Base-by-base conservation (phyloP, 1,140 invertebrate species). In the Drosophila pachea region DNA sequence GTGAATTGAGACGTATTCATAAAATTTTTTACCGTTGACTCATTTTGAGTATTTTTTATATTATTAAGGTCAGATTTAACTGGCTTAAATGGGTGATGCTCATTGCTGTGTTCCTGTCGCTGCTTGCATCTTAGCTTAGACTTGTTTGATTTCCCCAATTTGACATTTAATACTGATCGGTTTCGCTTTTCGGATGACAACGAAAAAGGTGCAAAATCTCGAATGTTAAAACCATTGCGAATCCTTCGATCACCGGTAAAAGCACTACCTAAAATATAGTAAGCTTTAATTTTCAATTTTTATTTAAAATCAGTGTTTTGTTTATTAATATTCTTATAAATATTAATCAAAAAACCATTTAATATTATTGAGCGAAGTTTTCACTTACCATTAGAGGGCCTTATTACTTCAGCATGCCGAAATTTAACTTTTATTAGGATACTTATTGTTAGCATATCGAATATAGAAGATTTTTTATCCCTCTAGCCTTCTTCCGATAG, bases 151-250 rank as follows among this genome's bases (percentile, higher is more conserved):
- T 36, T 53, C 47, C 11, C 7, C 47, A 53, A 53, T 62, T 33
- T 52, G 12, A 35, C 12, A 42, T 56, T 70, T 60, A 70, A 73
- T 65, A 70, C 49, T 69, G 60, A 31, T 69, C 43, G 66, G 31
- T 22, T 33, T 32, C n/a, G 33, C 11, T 63, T 14, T 4, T 14
- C 11, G 9, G 31, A 42, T 7, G 12, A 16, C 22, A 12, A 40
- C 49, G 63, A 40, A 35, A 16, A 48, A 8, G 33, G 16, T 32
- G 12, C 14, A 45, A 16, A 36, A 50, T 70, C 35, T 32, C 16
- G 14, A 68, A 43, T 7, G 14, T 36, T 12, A 12, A 12, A 12
- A 12, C 14, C 53, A 5, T 4, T 4, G 6, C 12, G 7, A 43
- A 8, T 8, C 7, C 8, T 33, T 4, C 9, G 38, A 33, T 22